Evolutionary conservation across 1,140 invertebrate species (phyloP).

Genomic region (Dysdera silvatica): DNA sequence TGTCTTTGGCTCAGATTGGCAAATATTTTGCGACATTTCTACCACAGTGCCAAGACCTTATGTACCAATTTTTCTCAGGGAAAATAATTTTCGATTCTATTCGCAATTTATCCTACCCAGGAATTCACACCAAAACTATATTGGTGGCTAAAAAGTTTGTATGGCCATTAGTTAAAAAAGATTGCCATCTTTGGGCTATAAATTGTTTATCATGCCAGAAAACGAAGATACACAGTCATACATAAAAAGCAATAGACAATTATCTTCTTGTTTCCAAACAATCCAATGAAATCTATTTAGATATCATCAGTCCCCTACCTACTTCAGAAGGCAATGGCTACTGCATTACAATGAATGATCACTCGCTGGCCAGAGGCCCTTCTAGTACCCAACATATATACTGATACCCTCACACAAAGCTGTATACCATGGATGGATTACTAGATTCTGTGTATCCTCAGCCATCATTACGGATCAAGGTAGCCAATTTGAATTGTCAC

Average conservation of each 20-base stretch:
- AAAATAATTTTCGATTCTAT: slow-evolving; percentile 3
- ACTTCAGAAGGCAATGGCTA: neutral
- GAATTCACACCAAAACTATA: neutral
- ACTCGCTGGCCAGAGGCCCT: neutral
- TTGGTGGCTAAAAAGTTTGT: neutral
- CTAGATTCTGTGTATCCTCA: slow-evolving; percentile 40
- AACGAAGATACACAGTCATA: neutral
- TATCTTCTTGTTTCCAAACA: no score
- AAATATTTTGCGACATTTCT: no score
- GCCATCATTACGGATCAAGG: slow-evolving; percentile 44
- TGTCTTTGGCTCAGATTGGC: no score
- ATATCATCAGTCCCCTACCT: neutral
- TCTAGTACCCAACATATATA: slow-evolving; percentile 35
- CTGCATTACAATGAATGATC: slow-evolving; percentile 1
- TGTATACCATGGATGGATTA: neutral
- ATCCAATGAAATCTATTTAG: slow-evolving; percentile 4
- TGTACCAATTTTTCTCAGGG: neutral
- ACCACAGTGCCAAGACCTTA: no score
- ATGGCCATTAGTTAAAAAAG: neutral
- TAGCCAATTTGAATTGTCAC: slow-evolving; percentile 40
- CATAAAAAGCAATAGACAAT: neutral
- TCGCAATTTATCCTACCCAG: slow-evolving; percentile 8
- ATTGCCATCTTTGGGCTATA: no score
- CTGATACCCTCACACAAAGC: slow-evolving; percentile 9
- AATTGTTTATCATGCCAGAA: neutral